phyloP scores from a whole-genome alignment of 1,140 invertebrate genomes.

The Bombus cullumanus region DNA sequence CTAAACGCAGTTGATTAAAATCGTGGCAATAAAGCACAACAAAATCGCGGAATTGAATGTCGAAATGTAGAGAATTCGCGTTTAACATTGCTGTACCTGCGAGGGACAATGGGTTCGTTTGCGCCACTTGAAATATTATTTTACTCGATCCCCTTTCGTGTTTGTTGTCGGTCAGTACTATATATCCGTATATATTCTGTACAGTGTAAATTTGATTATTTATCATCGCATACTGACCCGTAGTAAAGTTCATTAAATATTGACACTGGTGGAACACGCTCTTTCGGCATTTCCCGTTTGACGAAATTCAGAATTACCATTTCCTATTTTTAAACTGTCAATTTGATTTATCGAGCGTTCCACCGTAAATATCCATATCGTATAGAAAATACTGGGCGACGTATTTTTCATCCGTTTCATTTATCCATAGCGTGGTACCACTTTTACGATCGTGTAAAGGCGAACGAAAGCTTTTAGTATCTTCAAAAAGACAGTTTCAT shows the following conservation, averaged over 20 bases:
- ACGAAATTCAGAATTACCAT: background rate
- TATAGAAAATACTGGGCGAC: background rate
- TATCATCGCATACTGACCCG: background rate
- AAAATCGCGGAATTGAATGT: background rate
- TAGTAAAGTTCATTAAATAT: constrained; percentile 4
- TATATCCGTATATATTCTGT: no score
- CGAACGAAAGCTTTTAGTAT: no score
- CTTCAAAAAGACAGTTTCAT: background rate
- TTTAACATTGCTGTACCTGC: background rate
- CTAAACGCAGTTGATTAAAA: background rate
- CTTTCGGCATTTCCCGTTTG: background rate
- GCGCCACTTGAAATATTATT: constrained; percentile 18
- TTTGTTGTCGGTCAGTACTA: background rate
- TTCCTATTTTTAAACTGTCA: background rate
- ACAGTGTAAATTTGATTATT: constrained; percentile 16
- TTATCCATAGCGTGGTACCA: background rate
- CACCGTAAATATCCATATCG: background rate
- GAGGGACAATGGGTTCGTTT: constrained; percentile 2
- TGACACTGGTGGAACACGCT: background rate
- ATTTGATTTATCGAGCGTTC: background rate
- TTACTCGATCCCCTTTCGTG: background rate
- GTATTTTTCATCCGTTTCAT: background rate
- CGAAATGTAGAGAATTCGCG: background rate
- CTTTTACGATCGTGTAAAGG: background rate
- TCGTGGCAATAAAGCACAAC: background rate